Base-by-base conservation (phyloP, 2,797 vertebrate species). In the Heteromormyrus szaboi region DNA sequence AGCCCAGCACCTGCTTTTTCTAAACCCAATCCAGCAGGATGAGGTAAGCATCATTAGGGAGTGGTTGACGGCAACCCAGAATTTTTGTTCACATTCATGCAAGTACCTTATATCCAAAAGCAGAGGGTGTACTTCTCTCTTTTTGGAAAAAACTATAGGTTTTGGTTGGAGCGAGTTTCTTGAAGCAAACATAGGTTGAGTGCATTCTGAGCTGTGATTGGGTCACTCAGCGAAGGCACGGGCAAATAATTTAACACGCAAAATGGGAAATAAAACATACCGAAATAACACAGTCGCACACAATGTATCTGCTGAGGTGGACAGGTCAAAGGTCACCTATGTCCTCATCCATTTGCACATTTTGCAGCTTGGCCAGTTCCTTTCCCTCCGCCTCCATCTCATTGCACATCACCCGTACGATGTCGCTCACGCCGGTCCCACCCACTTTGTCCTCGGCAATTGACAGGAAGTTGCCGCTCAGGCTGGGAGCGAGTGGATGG, bases 341-440 rank as follows among this genome's bases (percentile, higher is more conserved):
- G 94, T 99, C 98, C 95, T 99, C 97, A 89, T 98, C 98, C 97
- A 99, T 96, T 93, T 98, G 97, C 92, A 99, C 99, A 92, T 97
- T 99, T 91, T 98, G 97, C 95, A 99, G 96, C 96, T 99, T 98
- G 95, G 97, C 97, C 91, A 98, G 96, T 92, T 98, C 96, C 91
- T 98, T 98, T 94, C 97, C 97, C 92, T 97, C 97, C 0, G 96
- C 95, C 93, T 97, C 98, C 94, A 99, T 96, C 91, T 99, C 98
- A 91, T 97, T 97, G 88, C 98, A 99, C 92, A 98, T 97, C 0
- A 95, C 96, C 89, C 97, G 96, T 46, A 98, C 96, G 94, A 98
- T 96, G 90, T 96, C 96, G 46, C 95, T 97, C 91, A 98, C 95
- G 65, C 96, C 95, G 68, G 95, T 88, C 90, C 93, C 94, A 91